Evolutionary conservation across 2,888 invertebrate genomes (phyloP).

Genomic region (Ophion slaviceki): DNA sequence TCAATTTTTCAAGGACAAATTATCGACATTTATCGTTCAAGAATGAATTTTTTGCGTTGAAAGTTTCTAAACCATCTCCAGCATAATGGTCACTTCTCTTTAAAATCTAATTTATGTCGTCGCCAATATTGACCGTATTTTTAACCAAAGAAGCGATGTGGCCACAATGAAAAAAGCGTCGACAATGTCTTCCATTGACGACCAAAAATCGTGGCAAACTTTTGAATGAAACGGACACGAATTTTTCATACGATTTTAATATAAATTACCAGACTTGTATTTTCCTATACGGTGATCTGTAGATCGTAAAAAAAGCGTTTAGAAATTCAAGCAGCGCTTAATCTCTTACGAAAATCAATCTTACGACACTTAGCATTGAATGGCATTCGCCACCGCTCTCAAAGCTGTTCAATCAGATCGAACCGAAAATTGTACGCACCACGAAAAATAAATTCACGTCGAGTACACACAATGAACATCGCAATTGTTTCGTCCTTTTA

Average conservation of each 20-base stretch:
- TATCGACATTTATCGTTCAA: too few relatives aligned
- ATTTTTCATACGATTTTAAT: neutral
- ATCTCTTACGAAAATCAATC: neutral
- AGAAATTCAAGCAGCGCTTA: neutral
- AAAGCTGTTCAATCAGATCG: neutral
- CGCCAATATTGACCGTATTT: too few relatives aligned
- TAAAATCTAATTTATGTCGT: too few relatives aligned
- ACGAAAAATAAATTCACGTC: constrained; percentile 1
- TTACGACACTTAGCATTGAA: constrained; percentile 32
- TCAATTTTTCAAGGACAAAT: too few relatives aligned
- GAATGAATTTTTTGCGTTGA: too few relatives aligned
- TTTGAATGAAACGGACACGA: neutral
- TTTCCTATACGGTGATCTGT: neutral
- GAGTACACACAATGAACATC: constrained; percentile 2
- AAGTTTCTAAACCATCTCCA: too few relatives aligned
- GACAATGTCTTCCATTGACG: too few relatives aligned
- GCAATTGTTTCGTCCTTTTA: neutral
- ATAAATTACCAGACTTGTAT: neutral
- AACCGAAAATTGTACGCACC: neutral
- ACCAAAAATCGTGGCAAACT: too few relatives aligned
- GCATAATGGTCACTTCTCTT: too few relatives aligned
- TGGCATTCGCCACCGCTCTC: neutral
- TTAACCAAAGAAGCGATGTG: neutral
- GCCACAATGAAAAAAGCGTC: neutral
- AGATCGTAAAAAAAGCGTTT: neutral